Evolutionary conservation across 1,140 invertebrate genomes (phyloP).

Genomic region (Megathymus violae): DNA sequence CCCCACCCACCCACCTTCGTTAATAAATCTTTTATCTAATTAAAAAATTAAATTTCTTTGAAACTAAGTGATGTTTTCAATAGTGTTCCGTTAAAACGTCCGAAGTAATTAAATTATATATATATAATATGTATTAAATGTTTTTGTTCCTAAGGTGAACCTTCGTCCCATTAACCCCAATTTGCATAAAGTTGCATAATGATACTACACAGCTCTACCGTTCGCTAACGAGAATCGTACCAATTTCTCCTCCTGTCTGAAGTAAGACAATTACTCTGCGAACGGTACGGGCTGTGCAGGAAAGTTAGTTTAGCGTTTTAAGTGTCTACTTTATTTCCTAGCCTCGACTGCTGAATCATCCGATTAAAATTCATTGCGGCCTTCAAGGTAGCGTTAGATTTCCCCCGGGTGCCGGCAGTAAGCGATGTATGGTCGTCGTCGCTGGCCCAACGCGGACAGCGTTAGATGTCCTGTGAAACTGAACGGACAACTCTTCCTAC

Average conservation of each 20-base stretch:
- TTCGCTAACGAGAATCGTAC: not conserved
- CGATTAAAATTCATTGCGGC: slow-evolving; percentile 34
- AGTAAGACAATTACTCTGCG: not conserved
- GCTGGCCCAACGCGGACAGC: not conserved
- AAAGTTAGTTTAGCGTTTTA: slow-evolving; percentile 25
- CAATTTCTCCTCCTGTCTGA: not conserved
- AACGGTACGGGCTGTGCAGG: not conserved
- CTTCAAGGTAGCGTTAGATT: slow-evolving; percentile 28
- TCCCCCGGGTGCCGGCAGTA: slow-evolving; percentile 4
- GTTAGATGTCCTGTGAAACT: not conserved
- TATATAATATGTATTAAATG: not conserved
- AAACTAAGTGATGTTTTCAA: no score
- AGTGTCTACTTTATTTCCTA: slow-evolving; percentile 27
- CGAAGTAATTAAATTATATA: not conserved
- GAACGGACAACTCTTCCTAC: no score
- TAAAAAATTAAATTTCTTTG: no score
- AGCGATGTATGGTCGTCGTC: slow-evolving; percentile 28
- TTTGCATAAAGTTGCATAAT: not conserved
- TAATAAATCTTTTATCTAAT: no score
- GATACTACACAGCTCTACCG: not conserved
- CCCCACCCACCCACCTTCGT: no score
- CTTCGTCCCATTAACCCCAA: not conserved
- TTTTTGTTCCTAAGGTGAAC: not conserved
- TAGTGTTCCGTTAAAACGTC: no score
- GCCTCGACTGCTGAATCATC: slow-evolving; percentile 18